Base-by-base conservation (phyloP, 2,113 vertebrate species). In the Pyxicephalus adspersus region DNA sequence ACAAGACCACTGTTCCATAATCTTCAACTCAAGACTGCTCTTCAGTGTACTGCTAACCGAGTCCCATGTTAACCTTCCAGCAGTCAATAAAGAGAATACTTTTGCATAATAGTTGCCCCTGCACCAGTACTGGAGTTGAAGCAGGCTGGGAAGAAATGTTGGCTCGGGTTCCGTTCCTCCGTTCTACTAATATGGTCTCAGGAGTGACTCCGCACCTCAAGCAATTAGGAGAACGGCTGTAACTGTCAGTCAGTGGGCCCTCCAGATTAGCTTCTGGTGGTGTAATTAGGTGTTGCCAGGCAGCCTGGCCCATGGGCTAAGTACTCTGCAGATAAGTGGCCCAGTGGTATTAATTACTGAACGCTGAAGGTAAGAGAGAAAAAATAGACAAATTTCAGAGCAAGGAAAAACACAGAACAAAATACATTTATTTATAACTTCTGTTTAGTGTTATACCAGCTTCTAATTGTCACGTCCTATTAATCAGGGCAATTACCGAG, bases 211-310 rank as follows among this genome's bases (percentile, higher is more conserved):
- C 4, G 5, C 31, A 54, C 77, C 65, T 19, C 13, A n/a, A 61
- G 50, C 77, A 80, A 60, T 80, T 60, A 80, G 55, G 64, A 26
- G 66, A 51, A 50, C 51, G 20, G 65, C 31, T 70, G 54, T n/a
- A 71, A 1, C 18, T 80, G 77, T 70, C 77, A 80, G 65, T 45
- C 77, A 45, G 19, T 55, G 18, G 72, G 55, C 65, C 31, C 64
- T 70, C 29, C n/a, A 80, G 31, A 80, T 70, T 58, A 79, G 54
- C 64, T 70, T 79, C 19, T 70, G 34, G 38, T 51, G 38, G 54
- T 70, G 50, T 80, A 80, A 71, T 80, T 70, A 80, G 77, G 26
- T 22, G 77, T 80, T 70, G 77, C 77, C 64, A 80, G 66, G 66
- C 54, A 68, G 77, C 77, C 66, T 60, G 66, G 57, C 77, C 66